Conservation (phyloP, 92 coral and sea anemone species). For the Muricea muricata region DNA sequence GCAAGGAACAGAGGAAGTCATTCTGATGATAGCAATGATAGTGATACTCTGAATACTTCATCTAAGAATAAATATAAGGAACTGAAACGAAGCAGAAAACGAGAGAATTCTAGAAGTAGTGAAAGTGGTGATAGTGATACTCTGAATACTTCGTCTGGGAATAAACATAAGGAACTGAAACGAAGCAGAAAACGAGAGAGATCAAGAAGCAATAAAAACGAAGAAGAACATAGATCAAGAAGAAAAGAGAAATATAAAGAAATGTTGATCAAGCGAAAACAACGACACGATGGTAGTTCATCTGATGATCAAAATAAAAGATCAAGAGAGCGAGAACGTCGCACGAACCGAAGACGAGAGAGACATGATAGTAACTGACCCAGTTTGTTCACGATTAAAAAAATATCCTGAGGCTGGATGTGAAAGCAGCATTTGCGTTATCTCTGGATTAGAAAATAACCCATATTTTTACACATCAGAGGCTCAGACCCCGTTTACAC, state of each 20-base stretch:
- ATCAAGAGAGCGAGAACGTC: not conserved
- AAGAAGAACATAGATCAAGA: not conserved
- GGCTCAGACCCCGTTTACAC: too few species aligned
- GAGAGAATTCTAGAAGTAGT: not conserved
- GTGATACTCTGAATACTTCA: not conserved
- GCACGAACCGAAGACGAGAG: not conserved
- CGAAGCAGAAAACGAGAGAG: conserved; percentile 20
- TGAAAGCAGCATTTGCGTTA: too few species aligned
- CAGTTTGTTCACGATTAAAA: too few species aligned
- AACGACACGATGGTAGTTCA: conserved; percentile 12
- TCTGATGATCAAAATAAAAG: not conserved
- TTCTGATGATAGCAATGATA: not conserved
- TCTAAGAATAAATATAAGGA: not conserved
- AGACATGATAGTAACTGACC: conserved; percentile 39
- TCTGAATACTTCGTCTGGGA: not conserved
- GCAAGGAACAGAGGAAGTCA: conserved; percentile 36
- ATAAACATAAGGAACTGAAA: not conserved
- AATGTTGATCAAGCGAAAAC: not conserved
- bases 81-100: not conserved
- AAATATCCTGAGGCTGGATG: too few species aligned
- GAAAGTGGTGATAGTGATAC: not conserved
- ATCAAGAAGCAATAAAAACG: not conserved
- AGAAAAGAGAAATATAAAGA: not conserved
- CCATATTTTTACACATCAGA: too few species aligned
- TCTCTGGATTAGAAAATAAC: too few species aligned